phyloP scores from a whole-genome alignment of 2,888 invertebrate genomes.

The Pachydiplax longipennis region DNA sequence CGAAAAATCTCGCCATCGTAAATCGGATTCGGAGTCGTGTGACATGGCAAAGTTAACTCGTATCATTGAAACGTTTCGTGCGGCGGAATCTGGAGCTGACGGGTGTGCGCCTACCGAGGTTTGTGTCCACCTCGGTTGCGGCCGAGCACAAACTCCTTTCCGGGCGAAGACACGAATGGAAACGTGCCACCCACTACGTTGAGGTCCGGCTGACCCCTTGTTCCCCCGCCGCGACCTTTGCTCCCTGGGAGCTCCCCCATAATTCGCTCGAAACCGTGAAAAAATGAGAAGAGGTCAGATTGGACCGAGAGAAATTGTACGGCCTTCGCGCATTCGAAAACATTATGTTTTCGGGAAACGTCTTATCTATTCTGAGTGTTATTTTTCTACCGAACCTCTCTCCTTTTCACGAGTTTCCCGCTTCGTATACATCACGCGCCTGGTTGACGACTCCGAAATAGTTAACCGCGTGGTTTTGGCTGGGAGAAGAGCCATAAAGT shows the following conservation, averaged over 20 bases:
- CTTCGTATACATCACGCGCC: too few species aligned
- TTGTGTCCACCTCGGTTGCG: background rate
- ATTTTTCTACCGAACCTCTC: too few species aligned
- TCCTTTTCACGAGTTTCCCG: too few species aligned
- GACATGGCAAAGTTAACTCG: too few species aligned
- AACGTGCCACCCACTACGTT: background rate
- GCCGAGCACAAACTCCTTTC: background rate
- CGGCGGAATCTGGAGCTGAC: background rate
- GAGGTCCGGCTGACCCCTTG: background rate
- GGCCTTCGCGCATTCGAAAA: background rate
- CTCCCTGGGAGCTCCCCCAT: background rate
- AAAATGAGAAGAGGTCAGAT: background rate
- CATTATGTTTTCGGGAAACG: background rate
- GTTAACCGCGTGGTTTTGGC: too few species aligned
- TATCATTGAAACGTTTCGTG: background rate
- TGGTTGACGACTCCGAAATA: too few species aligned
- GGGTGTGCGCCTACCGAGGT: background rate
- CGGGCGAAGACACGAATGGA: background rate
- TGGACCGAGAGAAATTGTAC: background rate
- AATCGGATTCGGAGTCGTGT: too few species aligned
- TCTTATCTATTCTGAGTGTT: background rate
- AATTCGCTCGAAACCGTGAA: background rate
- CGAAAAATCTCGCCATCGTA: too few species aligned
- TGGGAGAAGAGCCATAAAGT: too few species aligned
- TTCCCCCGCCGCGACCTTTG: background rate